A percentile compares a stretch with the other conserved stretches of the same genome.
phyloP scores from a whole-genome alignment of 2,888 invertebrate genomes.

The Lithophane ornitopus region DNA sequence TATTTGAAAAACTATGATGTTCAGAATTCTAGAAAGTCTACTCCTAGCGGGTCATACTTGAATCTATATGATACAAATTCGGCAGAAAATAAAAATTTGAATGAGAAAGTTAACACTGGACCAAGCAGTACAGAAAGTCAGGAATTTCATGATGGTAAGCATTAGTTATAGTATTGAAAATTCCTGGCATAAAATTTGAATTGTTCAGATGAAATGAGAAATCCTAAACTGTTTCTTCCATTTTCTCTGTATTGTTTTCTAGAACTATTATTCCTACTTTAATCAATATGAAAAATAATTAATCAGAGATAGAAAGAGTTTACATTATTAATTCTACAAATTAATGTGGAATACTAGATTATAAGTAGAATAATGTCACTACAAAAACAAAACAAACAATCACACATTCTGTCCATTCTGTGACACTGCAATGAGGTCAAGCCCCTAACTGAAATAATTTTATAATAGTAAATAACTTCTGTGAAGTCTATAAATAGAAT shows the following conservation, averaged over 20 bases:
- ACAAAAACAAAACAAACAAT: background rate
- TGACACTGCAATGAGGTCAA: background rate
- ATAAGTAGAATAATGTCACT: background rate
- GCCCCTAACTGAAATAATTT: slow-evolving; percentile 6
- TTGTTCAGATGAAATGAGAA: slow-evolving; percentile 1
- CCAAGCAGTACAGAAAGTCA: slow-evolving; percentile 77
- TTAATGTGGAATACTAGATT: background rate
- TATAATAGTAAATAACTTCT: background rate
- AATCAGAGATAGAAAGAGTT: background rate
- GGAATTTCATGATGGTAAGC: slow-evolving; percentile 81
- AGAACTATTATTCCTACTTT: background rate
- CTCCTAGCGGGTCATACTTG: slow-evolving; percentile 85
- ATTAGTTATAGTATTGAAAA: slow-evolving; percentile 13
- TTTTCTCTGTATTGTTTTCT: slow-evolving; percentile 2
- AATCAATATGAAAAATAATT: background rate
- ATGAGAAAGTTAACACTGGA: slow-evolving; percentile 74
- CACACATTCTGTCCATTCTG: background rate
- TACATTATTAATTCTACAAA: background rate
- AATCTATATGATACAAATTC: slow-evolving; percentile 84
- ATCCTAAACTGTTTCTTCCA: background rate
- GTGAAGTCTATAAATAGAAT: no score
- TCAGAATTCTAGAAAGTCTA: slow-evolving; percentile 84
- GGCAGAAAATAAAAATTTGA: slow-evolving; percentile 73
- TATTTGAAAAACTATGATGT: slow-evolving; percentile 83
- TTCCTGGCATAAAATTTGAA: background rate